Base-by-base conservation (phyloP, 1,140 invertebrate species). In the Pachypeltis micranthus region DNA sequence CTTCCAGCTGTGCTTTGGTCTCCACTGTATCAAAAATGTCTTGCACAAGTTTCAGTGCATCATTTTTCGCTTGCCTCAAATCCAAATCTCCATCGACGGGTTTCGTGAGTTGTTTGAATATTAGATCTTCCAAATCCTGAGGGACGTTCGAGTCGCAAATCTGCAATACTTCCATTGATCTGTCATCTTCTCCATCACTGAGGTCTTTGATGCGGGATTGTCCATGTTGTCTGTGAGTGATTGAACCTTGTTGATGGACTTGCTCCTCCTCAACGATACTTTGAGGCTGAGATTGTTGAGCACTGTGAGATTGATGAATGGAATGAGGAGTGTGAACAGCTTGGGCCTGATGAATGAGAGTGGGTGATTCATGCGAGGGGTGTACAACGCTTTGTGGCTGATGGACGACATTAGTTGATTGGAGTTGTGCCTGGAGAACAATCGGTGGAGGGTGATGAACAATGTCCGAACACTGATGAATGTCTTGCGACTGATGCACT, bases 11-110 rank as follows among this genome's bases (percentile, higher is more conserved):
- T 16, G 47, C 47, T 51, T 21, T 10, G 4, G 47, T 51, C 23
- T 51, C 47, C 10, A 51, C 47, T 10, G 47, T 21, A 51, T 51
- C 47, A 21, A 51, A 51, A 51, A 51, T 51, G 47, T 51, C 47
- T 51, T 51, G 47, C 4, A 51, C 47, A 7, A 51, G 19, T 51
- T 51, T 51, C 47, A 51, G 21, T 4, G 47, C 47, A 21, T 21
- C 19, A 21, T 51, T 51, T 21, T 51, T 51, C 7, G 47, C 47
- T 21, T 51, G 47, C 23, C 23, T 51, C 7, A 51, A 21, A 10
- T 51, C 47, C 7, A 21, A 51, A 51, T 51, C 47, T 4, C 47
- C 4, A 21, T 51, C 47, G 12, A 16, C 21, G 4, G 21, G 21
- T 51, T 51, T 51, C 12, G 19, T 21, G 47, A 51, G 23, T 21